Conservation (phyloP, 2,797 vertebrate species). For the Melanotaenia parkinsoni region DNA sequence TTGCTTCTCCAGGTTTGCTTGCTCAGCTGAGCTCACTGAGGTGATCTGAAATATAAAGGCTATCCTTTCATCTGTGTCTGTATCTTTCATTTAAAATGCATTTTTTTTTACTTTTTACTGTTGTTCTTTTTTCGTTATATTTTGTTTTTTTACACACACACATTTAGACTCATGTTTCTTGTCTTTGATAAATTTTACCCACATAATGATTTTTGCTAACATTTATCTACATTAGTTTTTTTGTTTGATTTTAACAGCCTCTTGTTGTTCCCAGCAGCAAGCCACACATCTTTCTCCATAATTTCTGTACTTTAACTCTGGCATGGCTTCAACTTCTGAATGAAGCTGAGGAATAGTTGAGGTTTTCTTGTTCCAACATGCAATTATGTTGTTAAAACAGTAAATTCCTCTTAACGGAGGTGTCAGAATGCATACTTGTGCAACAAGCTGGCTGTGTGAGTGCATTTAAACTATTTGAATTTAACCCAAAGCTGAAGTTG, state of each 20-base stretch:
- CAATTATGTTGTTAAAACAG: slow-evolving; percentile 29
- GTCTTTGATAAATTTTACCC: slow-evolving; percentile 20
- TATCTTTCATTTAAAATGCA: slow-evolving; percentile 42
- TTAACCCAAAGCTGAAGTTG: background rate
- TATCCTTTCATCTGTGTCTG: slow-evolving; percentile 57
- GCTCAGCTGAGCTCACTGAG: slow-evolving; percentile 58
- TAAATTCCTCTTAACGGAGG: slow-evolving; percentile 30
- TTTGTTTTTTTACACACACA: slow-evolving; percentile 19
- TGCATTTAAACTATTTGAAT: background rate
- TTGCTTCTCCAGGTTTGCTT: slow-evolving; percentile 42
- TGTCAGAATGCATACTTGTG: slow-evolving; percentile 18
- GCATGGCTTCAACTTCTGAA: slow-evolving; percentile 26
- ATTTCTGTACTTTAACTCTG: slow-evolving; percentile 13
- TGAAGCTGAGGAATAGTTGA: slow-evolving; percentile 23
- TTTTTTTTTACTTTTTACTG: slow-evolving; percentile 24
- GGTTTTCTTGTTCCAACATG: slow-evolving; percentile 36
- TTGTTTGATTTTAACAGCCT: slow-evolving; percentile 9
- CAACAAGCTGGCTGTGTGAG: background rate
- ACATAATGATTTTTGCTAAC: background rate
- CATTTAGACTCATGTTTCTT: slow-evolving; percentile 4
- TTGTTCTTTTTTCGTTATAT: background rate
- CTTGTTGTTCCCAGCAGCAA: slow-evolving; percentile 11
- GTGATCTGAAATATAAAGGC: slow-evolving; percentile 55
- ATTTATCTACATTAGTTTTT: slow-evolving; percentile 12
- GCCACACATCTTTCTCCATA: background rate